A percentile compares a stretch with the other conserved stretches of the same genome.
Evolutionary conservation across 2,797 vertebrate species (phyloP).

Genomic region (Crenichthys baileyi): DNA sequence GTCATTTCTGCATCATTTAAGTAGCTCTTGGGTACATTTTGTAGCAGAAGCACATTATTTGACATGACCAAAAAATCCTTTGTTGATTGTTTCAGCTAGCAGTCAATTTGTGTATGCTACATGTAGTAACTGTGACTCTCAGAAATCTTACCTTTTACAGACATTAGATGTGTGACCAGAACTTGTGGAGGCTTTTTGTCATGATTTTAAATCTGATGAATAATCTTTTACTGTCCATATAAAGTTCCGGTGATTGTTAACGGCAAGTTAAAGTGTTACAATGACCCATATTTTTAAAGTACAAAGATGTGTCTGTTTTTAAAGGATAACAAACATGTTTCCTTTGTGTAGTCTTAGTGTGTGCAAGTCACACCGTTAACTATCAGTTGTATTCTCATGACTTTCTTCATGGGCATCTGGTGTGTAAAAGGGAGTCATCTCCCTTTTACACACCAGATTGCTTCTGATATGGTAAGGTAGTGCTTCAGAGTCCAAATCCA

Average conservation of each 20-base stretch:
- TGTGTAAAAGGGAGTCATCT: neutral
- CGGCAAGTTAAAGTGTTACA: too few relatives aligned
- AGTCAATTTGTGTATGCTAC: neutral
- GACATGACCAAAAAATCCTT: neutral
- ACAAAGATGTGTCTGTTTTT: too few relatives aligned
- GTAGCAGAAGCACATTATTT: neutral
- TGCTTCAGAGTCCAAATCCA: constrained; percentile 89
- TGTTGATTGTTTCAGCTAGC: neutral
- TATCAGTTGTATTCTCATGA: neutral
- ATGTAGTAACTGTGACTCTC: neutral
- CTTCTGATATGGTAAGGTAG: constrained; percentile 82
- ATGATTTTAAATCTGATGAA: neutral
- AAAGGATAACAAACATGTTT: too few relatives aligned
- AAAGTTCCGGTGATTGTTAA: neutral
- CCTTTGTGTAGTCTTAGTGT: too few relatives aligned
- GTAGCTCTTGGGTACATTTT: neutral
- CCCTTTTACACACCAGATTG: constrained; percentile 42
- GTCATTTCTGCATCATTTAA: neutral
- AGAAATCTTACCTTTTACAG: neutral
- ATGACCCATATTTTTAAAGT: too few relatives aligned
- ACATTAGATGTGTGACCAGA: neutral
- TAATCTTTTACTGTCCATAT: neutral
- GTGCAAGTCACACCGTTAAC: neutral
- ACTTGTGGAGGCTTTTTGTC: neutral
- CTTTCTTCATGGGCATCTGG: constrained; percentile 1